Base-by-base conservation (phyloP, 1,140 invertebrate genomes). In the Sycophaga agraensis region DNA sequence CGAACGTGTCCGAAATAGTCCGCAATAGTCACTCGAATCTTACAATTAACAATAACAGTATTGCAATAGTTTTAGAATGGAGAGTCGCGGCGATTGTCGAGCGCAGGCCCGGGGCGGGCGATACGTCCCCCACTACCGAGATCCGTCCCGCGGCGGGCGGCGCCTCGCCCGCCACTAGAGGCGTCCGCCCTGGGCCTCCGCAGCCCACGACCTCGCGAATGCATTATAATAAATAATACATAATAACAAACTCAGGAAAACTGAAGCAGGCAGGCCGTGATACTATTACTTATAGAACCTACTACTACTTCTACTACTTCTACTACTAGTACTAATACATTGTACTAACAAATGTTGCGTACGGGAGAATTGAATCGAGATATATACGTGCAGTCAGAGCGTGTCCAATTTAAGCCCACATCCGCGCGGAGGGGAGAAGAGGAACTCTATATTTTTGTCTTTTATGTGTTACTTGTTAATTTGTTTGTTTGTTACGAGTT, bases 221-320 rank as follows among this genome's bases (percentile, higher is more conserved):
- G 63, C 70, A 72, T 73, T 73, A 69, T 69, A 53, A 66, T 73
- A 74, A 75, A 75, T 73, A 60, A 60, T 53, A 54, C 59, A 68
- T 74, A 76, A 70, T 70, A 77, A 79, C 71, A 75, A 76, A 81
- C 77, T 81, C 79, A 81, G 78, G 77, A 77, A 79, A 79, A 73
- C 74, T 77, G 68, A 81, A 80, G 77, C 78, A 81, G 74, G 69
- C 79, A 81, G 78, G 79, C 79, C 78, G 79, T 80, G 78, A 81
- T 81, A 70, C 51, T 62, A 68, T 51, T 77, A 77, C 70, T 73
- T 74, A 75, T 78, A 78, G 71, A 72, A 71, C 71, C 64, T 73
- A 73, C 66, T 74, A 71, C 68, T 74, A 69, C 66, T 68, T 70
- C 65, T 67, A 53, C 40, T 24, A 57, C 40, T 31, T 46, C 24